These are phyloP conservation scores for Dynastes tityus DNA, from an alignment of 2,888 invertebrate genomes.

Conservation along the genomic window DNA sequence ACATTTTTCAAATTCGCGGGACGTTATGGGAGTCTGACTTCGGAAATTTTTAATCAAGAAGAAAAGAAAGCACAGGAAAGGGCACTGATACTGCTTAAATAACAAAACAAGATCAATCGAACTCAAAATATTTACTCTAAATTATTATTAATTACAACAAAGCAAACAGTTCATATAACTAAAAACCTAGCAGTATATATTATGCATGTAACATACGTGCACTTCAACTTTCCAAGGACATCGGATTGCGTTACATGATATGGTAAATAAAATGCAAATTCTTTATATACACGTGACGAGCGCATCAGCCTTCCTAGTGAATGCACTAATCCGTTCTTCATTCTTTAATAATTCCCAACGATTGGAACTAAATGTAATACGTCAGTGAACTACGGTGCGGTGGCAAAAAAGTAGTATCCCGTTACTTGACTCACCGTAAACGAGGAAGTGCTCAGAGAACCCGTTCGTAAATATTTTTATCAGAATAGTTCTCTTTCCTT, in stretches of 20 bases:
- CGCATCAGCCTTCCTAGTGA: not conserved
- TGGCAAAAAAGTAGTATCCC: constrained; percentile 52
- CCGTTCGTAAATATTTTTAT: constrained; percentile 52
- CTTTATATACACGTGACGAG: not conserved
- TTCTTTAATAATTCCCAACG: constrained; percentile 13
- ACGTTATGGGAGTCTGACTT: too few species aligned
- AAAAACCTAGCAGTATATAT: too few species aligned
- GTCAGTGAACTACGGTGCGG: constrained; percentile 20
- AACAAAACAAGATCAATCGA: too few species aligned
- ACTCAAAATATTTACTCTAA: too few species aligned
- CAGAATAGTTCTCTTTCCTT: constrained; percentile 30
- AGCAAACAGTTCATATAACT: too few species aligned
- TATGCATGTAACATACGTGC: too few species aligned
- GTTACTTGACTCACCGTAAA: constrained; percentile 56
- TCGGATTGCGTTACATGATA: not conserved
- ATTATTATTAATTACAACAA: too few species aligned
- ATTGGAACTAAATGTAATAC: constrained; percentile 20
- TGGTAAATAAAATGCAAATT: not conserved
- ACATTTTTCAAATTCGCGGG: too few species aligned
- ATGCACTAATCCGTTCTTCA: constrained; percentile 27
- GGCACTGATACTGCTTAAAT: too few species aligned
- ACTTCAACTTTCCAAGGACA: not conserved
- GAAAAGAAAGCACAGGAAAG: too few species aligned
- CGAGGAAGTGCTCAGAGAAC: constrained; percentile 57
- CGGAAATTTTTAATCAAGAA: too few species aligned